Percentiles rank a stretch among this genome's conserved stretches.
Conservation (phyloP, 2,113 vertebrate species). For the Rissa tridactyla region DNA sequence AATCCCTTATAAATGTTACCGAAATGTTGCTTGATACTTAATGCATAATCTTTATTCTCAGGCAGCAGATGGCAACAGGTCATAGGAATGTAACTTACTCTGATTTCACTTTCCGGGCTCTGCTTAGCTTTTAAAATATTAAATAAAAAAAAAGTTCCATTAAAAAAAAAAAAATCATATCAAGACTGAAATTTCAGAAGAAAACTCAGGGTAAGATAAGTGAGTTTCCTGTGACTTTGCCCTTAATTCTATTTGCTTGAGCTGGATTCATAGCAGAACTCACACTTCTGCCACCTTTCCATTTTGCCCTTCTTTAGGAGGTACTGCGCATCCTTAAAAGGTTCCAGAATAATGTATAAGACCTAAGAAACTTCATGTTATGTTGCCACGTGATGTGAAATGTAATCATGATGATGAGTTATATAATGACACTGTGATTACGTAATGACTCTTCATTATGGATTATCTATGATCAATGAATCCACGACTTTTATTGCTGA, state of each 20-base stretch:
- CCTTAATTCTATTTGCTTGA: background rate
- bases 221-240: background rate
- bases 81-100: background rate
- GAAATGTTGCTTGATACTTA: background rate
- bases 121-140: background rate
- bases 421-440: background rate
- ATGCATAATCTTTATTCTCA: background rate
- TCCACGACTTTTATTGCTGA: background rate
- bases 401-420: background rate
- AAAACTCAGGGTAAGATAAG: background rate
- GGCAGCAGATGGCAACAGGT: constrained; percentile 32
- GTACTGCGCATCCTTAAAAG: background rate
- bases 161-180: background rate
- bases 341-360: background rate
- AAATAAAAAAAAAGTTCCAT: background rate
- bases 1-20: background rate
- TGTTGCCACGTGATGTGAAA: background rate
- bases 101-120: background rate
- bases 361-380: background rate
- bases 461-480: background rate
- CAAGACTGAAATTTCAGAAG: background rate
- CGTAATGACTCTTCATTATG: background rate
- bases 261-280: background rate
- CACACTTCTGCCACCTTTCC: background rate
- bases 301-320: background rate